Evolutionary conservation across 2,888 invertebrate genomes (phyloP), one percentile per base, ranked within the genome.

Genomic region (Eudemis profundana): DNA sequence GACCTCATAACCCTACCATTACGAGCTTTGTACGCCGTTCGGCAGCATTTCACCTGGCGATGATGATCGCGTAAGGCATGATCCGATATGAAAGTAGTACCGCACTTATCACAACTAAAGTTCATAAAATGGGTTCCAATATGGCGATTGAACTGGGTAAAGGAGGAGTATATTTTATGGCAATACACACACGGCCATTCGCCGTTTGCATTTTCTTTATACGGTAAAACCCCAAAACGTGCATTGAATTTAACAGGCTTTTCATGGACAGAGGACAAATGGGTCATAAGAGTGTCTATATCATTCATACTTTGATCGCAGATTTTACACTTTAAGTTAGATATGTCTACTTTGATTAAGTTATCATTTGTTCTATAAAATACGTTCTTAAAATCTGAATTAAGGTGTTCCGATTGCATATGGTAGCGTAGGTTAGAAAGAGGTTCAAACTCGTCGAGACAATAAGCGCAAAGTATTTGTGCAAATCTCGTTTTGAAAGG

Each of bases 401-500:
- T 79, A 0, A 78, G 60, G 51, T 92, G 92, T 64, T 86, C 85
- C 0, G 74, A 74, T 74, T 79, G 82, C 85, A 88, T 87, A 61
- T 92, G 92, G 42, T 77, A 78, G 66, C 89, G 79, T 10, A 92
- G 77, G 56, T 83, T 81, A 0, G 81, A 68, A 3, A 91, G 72
- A 2, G 82, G 77, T 47, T 83, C 84, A 69, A 79, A 88, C 67
- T 87, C 86, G 10, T 87, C 87, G 66, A 87, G 89, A 57, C 92
- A 92, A 69, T 87, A 89, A 0, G 87, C 85, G 71, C 92, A 92
- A 4, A 89, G 77, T 62, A 92, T 90, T 74, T 88, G 89, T 72
- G 84, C 87, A 69, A 88, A 89, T 12, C 90, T 79, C 42, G 89
- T 88, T 79, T 89, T 90, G 75, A 92, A 92, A 0, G 91, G 90